phyloP scores from a whole-genome alignment of 2,113 vertebrate species.

The Falco punctatus region DNA sequence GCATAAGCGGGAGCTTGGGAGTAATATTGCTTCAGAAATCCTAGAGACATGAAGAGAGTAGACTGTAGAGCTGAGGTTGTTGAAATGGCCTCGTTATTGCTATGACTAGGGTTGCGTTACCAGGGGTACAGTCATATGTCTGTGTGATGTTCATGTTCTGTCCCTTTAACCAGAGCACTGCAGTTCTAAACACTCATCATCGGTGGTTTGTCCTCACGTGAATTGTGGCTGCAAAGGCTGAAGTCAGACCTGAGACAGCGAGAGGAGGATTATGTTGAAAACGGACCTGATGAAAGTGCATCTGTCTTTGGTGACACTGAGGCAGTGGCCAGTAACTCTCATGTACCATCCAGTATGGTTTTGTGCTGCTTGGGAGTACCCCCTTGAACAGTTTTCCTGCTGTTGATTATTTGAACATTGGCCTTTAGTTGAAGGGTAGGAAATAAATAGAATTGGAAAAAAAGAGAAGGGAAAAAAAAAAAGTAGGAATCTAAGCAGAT shows the following conservation, averaged over 20 bases:
- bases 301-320: background rate
- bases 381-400: background rate
- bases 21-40: background rate
- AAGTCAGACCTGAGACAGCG: background rate
- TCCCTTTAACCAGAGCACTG: background rate
- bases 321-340: background rate
- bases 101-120: background rate
- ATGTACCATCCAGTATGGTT: background rate
- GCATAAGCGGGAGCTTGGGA: background rate
- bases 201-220: background rate
- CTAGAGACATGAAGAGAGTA: background rate
- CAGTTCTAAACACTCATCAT: background rate
- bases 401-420: background rate
- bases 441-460: background rate
- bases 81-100: background rate
- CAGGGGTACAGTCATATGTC: rapidly evolving
- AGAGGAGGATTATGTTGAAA: background rate
- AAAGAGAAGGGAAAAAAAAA: background rate
- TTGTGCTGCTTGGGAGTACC: background rate
- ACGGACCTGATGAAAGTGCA: background rate
- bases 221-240: background rate
- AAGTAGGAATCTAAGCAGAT: background rate
- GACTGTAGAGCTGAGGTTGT: background rate
- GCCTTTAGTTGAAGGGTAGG: background rate
- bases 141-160: background rate